Conservation (phyloP, 2,113 vertebrate genomes). For the Blennius ocellaris region DNA sequence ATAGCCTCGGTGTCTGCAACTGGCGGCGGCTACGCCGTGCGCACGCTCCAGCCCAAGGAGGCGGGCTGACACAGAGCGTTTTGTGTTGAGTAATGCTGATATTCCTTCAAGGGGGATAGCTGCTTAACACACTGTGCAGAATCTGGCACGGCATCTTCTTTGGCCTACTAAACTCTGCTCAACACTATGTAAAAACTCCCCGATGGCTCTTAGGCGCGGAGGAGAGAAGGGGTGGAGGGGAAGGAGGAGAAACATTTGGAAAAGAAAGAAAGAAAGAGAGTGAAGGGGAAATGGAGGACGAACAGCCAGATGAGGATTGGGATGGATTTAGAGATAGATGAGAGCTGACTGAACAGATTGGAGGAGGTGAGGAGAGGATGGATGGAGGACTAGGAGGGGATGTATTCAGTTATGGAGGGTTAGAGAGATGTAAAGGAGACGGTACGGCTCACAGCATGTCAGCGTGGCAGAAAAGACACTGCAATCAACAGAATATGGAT, state of each 20-base stretch:
- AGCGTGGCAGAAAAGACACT: slow-evolving; percentile 9
- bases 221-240: slow-evolving; percentile 32
- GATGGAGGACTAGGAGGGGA: slow-evolving; percentile 60
- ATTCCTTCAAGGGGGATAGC: slow-evolving; percentile 65
- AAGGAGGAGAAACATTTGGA: slow-evolving; percentile 27
- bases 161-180: slow-evolving; percentile 80
- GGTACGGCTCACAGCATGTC: background rate
- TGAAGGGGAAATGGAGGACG: slow-evolving; percentile 60
- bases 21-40: slow-evolving; percentile 57
- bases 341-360: slow-evolving; percentile 68
- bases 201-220: slow-evolving; percentile 53
- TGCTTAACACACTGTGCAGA: slow-evolving; percentile 68
- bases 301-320: slow-evolving; percentile 70
- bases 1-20: slow-evolving; percentile 38
- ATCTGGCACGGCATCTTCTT: slow-evolving; percentile 65
- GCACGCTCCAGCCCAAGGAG: slow-evolving; percentile 48
- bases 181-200: slow-evolving; percentile 73
- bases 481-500: background rate
- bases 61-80: slow-evolving; percentile 56
- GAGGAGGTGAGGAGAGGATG: slow-evolving; percentile 64
- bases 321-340: slow-evolving; percentile 73
- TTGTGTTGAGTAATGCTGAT: slow-evolving; percentile 75
- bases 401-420: slow-evolving; percentile 64
- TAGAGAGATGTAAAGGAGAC: slow-evolving; percentile 26
- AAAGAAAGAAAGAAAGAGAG: slow-evolving; percentile 13